These are phyloP conservation scores for Mus musculus DNA, from an alignment of 2,113 vertebrate genomes.

Conservation along the genomic window GRCm39 chr15:15686501-15687000, in stretches of 20 bases:
- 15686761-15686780: neutral
- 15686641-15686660: no score
- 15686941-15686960: neutral
- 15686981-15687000: neutral
- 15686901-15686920: neutral
- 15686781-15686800: neutral
- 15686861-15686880: neutral
- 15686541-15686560: no score
- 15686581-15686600: no score
- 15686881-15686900: accelerated
- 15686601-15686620: neutral
- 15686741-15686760: neutral
- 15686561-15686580: neutral
- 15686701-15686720: neutral
- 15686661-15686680: neutral
- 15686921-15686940: neutral
- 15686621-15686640: neutral
- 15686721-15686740: neutral
- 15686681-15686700: neutral
- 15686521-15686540: neutral
- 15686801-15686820: accelerated
- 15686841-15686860: neutral
- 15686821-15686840: neutral
- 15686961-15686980: neutral
- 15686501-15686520: no score